These are phyloP conservation scores for Drosophila lacicola DNA, from an alignment of 2,888 invertebrate species.

Conservation along the genomic window DNA sequence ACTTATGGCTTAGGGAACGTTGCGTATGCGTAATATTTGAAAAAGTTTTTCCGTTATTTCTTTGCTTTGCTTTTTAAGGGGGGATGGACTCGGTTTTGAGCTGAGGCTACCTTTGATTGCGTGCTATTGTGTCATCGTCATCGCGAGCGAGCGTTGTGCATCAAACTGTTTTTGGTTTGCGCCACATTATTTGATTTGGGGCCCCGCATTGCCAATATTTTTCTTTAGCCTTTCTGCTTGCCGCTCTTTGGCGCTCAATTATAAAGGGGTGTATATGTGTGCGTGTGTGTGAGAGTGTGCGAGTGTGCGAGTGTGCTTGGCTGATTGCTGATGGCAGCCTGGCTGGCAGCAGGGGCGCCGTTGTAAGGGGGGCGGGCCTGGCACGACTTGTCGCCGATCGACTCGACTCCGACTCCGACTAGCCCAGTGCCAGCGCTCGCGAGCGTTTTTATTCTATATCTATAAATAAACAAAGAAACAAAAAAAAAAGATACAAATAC, in stretches of 20 bases:
- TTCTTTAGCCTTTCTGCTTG: conserved; percentile 12
- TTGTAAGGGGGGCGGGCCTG: conserved; percentile 18
- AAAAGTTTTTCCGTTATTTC: conserved; percentile 1
- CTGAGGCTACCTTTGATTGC: conserved; percentile 44
- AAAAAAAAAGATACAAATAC: conserved; percentile 43
- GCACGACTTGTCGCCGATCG: conserved; percentile 63
- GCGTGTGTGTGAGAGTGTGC: no score
- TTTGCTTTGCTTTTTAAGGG: conserved; percentile 1
- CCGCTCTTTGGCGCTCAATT: conserved; percentile 54
- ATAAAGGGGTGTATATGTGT: conserved; percentile 32
- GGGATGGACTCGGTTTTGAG: conserved; percentile 4
- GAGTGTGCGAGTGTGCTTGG: conserved; percentile 45
- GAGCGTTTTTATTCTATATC: conserved; percentile 57
- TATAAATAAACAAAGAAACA: conserved; percentile 66
- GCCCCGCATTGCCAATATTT: conserved; percentile 49
- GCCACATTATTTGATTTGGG: conserved; percentile 74
- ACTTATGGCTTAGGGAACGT: conserved; percentile 43
- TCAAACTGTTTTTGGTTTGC: conserved; percentile 74
- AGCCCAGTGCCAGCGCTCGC: conserved; percentile 38
- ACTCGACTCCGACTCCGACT: conserved; percentile 14
- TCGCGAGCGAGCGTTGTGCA: conserved; percentile 77
- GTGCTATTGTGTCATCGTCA: conserved; percentile 73
- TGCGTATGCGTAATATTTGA: conserved; percentile 70
- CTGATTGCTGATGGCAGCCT: conserved; percentile 64
- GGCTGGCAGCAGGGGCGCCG: conserved; percentile 18